Evolutionary conservation across 2,797 vertebrate genomes (phyloP).

Genomic region (Sphenodon punctatus): DNA sequence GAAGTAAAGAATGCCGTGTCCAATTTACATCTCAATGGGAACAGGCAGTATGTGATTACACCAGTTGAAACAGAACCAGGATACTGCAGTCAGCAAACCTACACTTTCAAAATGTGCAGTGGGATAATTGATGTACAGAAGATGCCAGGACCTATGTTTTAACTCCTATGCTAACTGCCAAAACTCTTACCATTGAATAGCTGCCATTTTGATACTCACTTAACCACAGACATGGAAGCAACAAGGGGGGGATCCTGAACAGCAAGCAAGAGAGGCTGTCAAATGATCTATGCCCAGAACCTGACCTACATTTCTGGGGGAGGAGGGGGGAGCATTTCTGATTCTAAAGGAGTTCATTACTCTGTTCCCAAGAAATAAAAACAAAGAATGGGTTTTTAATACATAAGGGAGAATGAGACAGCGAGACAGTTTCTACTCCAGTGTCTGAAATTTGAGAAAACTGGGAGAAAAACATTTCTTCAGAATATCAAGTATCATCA

Average conservation of each 20-base stretch:
- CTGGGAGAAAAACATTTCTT: too few relatives aligned
- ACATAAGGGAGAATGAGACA: too few relatives aligned
- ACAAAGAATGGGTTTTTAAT: neutral
- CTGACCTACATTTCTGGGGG: neutral
- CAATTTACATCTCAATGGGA: neutral
- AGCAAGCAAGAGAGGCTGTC: neutral
- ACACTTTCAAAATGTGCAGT: neutral
- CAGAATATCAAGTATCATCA: too few relatives aligned
- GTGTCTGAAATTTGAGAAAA: too few relatives aligned
- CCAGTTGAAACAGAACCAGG: neutral
- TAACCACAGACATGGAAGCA: neutral
- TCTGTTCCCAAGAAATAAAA: neutral
- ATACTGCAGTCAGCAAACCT: neutral
- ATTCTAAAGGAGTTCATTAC: neutral
- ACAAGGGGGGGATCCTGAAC: neutral
- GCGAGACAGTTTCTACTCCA: too few relatives aligned
- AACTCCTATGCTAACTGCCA: neutral
- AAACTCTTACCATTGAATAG: neutral
- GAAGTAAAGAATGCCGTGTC: neutral
- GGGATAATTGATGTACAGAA: neutral
- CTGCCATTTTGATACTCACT: neutral
- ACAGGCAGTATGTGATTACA: neutral
- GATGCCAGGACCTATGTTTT: neutral
- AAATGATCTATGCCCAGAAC: neutral
- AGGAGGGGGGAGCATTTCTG: neutral